A percentile compares a stretch with the other conserved stretches of the same genome.
These are phyloP conservation scores for Liopterus haemorrhoidalis DNA, from an alignment of 2,888 invertebrate species.

Conservation along the genomic window DNA sequence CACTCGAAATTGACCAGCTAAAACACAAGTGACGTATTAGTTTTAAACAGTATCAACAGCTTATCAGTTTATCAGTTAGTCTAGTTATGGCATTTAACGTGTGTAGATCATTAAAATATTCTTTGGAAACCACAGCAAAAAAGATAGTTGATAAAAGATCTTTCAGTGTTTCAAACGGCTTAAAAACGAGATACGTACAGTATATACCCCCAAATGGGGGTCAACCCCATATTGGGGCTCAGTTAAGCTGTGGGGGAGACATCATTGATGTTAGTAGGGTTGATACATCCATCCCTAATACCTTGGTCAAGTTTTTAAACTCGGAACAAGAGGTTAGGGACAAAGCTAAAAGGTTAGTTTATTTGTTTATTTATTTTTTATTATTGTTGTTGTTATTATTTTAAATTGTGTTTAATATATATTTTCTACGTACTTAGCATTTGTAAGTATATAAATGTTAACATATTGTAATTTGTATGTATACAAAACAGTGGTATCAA, in stretches of 20 bases:
- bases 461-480: no score
- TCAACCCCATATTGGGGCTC: constrained; percentile 60
- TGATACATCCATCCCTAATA: constrained; percentile 52
- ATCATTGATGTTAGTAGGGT: constrained; percentile 59
- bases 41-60: no score
- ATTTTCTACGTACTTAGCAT: neutral
- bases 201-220: constrained; percentile 56
- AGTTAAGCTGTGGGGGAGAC: constrained; percentile 54
- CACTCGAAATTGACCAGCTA: no score
- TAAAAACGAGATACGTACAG: constrained; percentile 66
- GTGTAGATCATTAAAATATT: no score
- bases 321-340: constrained; percentile 47
- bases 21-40: no score
- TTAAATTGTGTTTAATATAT: constrained; percentile 1
- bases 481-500: no score
- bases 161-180: constrained; percentile 36
- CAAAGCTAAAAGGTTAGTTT: constrained; percentile 51
- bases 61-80: no score
- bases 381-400: neutral
- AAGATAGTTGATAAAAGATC: constrained; percentile 27
- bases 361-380: constrained; percentile 4
- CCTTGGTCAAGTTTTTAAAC: constrained; percentile 51
- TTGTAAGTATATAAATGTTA: neutral
- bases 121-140: no score
- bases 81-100: no score